Percentiles rank a stretch among this genome's conserved stretches.
Evolutionary conservation across 2,797 vertebrate species (phyloP).

Genomic region (Coregonus ussuriensis): DNA sequence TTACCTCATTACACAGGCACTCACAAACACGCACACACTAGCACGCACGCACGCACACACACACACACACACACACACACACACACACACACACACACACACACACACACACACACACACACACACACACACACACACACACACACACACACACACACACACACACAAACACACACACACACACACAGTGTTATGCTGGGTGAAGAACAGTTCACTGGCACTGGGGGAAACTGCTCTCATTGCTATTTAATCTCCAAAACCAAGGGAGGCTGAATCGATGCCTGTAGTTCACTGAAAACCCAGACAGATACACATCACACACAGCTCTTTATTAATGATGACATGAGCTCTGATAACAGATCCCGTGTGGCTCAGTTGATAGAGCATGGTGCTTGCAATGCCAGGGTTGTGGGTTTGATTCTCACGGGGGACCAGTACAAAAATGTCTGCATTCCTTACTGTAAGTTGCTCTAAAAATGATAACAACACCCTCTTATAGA

Average conservation of each 20-base stretch:
- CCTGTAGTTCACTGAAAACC: constrained; percentile 33
- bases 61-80: too few species aligned
- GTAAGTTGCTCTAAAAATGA: not conserved
- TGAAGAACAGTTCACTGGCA: constrained; percentile 32
- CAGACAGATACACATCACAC: constrained; percentile 12
- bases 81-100: not conserved
- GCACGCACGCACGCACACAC: not conserved
- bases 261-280: constrained; percentile 32
- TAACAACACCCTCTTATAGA: constrained; percentile 17
- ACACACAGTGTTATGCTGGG: not conserved
- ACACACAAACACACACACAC: not conserved
- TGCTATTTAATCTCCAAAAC: constrained; percentile 53
- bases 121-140: not conserved
- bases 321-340: constrained; percentile 20
- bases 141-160: too few species aligned
- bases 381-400: too few species aligned
- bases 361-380: too few species aligned
- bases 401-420: too few species aligned
- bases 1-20: constrained; percentile 10
- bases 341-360: not conserved
- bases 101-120: too few species aligned
- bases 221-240: constrained; percentile 36
- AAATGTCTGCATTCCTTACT: too few species aligned
- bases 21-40: constrained; percentile 30
- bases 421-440: too few species aligned